These are phyloP conservation scores for Larimichthys crocea DNA, from an alignment of 2,113 vertebrate species.

Conservation along the genomic window DNA sequence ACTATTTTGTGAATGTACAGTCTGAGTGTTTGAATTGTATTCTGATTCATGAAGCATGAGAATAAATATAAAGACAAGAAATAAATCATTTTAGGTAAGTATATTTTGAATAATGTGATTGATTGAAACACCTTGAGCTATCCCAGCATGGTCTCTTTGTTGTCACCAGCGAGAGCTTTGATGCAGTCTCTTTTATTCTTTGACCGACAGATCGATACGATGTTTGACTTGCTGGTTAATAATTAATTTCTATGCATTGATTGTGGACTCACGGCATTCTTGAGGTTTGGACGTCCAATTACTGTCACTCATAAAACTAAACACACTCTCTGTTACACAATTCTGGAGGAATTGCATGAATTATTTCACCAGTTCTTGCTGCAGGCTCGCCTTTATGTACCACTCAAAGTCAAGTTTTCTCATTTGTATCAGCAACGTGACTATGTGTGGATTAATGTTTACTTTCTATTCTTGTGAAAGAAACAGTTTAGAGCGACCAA, in stretches of 20 bases:
- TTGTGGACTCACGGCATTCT: slow-evolving; percentile 45
- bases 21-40: background rate
- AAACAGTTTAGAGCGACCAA: background rate
- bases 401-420: slow-evolving; percentile 24
- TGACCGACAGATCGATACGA: slow-evolving; percentile 15
- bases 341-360: slow-evolving; percentile 8
- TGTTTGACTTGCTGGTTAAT: slow-evolving; percentile 69
- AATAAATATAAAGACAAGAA: background rate
- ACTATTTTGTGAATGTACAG: no score
- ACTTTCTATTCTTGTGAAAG: slow-evolving; percentile 12
- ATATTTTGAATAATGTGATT: slow-evolving; percentile 12
- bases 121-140: slow-evolving; percentile 20
- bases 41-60: background rate
- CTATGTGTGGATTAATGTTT: slow-evolving; percentile 11
- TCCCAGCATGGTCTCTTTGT: background rate
- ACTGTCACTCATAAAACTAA: slow-evolving; percentile 44
- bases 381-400: slow-evolving; percentile 15
- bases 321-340: slow-evolving; percentile 27
- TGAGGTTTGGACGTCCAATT: slow-evolving; percentile 24
- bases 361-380: slow-evolving; percentile 24
- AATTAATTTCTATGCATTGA: slow-evolving; percentile 51
- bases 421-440: slow-evolving; percentile 4
- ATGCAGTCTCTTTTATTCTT: slow-evolving; percentile 3
- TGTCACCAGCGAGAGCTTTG: background rate
- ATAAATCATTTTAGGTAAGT: background rate